Base-by-base conservation (phyloP, 2,888 invertebrate genomes). In the Heliconius erato region DNA sequence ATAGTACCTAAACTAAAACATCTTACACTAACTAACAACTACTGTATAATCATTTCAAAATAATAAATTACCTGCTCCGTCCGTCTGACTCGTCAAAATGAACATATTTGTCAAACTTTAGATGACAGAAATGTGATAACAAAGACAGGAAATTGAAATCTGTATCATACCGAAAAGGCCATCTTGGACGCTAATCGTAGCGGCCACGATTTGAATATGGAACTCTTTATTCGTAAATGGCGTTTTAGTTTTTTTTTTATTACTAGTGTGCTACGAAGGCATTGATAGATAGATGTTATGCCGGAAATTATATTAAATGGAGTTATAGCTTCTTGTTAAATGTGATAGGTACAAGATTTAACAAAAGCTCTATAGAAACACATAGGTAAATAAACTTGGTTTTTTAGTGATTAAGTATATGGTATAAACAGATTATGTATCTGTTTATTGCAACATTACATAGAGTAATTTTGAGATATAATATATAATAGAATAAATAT, bases 111-210 rank as follows among this genome's bases (percentile, higher is more conserved):
- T 95, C 95, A 95, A 94, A 94, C 92, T 91, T 78, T 90, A 94
- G 95, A 95, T 95, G 93, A 93, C 89, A 89, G 90, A 86, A 87
- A 87, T 86, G 86, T 88, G 95, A 95, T 95, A 95, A 95, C 88
- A 89, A 88, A 90, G 91, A 91, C 94, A 95, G 95, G 95, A 95
- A 95, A 95, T 95, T 95, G 95, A 94, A 95, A 94, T 95, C 93
- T 94, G 94, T 95, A 95, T 95, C 95, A 91, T 94, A 90, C 90
- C 93, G 91, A 94, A 95, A 95, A 95, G 89, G 92, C 93, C 94
- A 93, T 93, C 90, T 92, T 93, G 94, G 91, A 94, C 92, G 92
- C 91, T 95, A 95, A 95, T 94, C 94, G 92, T 90, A 90, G 89
- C 88, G 88, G 88, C 89, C 89, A 90, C 88, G 89, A 94, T 95